These are phyloP conservation scores for Oncorhynchus masou DNA, from an alignment of 2,113 vertebrate species.

Conservation along the genomic window DNA sequence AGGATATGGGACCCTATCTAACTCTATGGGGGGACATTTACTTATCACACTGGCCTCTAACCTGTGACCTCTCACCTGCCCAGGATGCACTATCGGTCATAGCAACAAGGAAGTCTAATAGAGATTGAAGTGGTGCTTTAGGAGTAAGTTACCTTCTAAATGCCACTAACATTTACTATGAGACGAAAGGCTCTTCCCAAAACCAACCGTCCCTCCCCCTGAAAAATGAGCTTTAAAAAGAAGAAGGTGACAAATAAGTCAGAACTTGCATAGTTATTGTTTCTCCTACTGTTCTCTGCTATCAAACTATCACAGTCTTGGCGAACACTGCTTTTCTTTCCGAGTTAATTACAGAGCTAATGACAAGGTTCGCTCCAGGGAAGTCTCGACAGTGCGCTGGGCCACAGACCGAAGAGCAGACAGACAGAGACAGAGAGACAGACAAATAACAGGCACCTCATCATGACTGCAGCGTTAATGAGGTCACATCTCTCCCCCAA, in stretches of 20 bases:
- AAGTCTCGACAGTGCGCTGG: constrained; percentile 52
- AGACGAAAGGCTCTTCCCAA: background rate
- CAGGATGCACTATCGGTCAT: too few species aligned
- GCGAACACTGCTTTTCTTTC: constrained; percentile 42
- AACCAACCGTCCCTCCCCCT: background rate
- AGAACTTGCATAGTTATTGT: background rate
- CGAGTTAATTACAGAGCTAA: constrained; percentile 71
- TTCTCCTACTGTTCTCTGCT: background rate
- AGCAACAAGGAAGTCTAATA: too few species aligned
- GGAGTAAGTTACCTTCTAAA: too few species aligned
- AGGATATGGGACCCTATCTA: too few species aligned
- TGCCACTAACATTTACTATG: too few species aligned
- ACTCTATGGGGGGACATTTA: too few species aligned
- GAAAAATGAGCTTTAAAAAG: background rate
- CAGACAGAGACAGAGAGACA: constrained; percentile 1
- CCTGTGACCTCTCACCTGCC: too few species aligned
- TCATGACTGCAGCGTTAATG: constrained; percentile 65
- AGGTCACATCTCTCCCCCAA: constrained; percentile 62
- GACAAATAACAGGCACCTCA: constrained; percentile 60
- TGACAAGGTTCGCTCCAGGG: constrained; percentile 63
- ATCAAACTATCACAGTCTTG: background rate
- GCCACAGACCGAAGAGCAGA: background rate
- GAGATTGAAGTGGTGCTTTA: too few species aligned
- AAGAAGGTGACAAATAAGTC: background rate
- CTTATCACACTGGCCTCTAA: too few species aligned